phyloP scores from a whole-genome alignment of 2,888 invertebrate genomes.

The Uropetala carovei region DNA sequence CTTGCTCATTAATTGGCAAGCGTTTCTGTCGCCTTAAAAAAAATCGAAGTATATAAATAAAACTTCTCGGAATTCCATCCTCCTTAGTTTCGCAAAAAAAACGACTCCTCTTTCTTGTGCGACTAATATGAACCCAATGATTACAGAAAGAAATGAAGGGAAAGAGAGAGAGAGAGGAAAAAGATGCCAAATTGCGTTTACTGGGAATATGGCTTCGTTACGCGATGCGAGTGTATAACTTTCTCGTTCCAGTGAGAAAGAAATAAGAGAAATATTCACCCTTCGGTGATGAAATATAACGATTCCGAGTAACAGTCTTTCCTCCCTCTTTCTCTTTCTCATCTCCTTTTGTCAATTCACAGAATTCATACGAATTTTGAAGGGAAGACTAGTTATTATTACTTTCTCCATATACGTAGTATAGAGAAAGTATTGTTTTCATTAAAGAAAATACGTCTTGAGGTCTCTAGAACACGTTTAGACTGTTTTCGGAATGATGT shows the following conservation, averaged over 20 bases:
- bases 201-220: not conserved
- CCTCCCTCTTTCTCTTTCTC: not conserved
- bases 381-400: not conserved
- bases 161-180: not conserved
- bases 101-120: not conserved
- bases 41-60: not conserved
- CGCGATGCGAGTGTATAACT: not conserved
- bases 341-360: not conserved
- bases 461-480: fast-evolving
- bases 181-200: not conserved
- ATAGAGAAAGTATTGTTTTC: not conserved
- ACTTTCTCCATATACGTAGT: not conserved
- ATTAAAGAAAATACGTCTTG: not conserved
- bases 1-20: not conserved
- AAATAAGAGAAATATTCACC: not conserved
- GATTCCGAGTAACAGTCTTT: not conserved
- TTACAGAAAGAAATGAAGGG: not conserved
- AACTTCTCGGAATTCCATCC: not conserved
- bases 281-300: constrained; percentile 30
- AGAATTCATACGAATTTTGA: not conserved
- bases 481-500: too few relatives aligned
- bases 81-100: too few relatives aligned
- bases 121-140: not conserved
- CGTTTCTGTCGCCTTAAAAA: not conserved
- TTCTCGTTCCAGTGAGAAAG: not conserved